Conservation (phyloP, 2,888 invertebrate genomes). For the Belgica antarctica region DNA sequence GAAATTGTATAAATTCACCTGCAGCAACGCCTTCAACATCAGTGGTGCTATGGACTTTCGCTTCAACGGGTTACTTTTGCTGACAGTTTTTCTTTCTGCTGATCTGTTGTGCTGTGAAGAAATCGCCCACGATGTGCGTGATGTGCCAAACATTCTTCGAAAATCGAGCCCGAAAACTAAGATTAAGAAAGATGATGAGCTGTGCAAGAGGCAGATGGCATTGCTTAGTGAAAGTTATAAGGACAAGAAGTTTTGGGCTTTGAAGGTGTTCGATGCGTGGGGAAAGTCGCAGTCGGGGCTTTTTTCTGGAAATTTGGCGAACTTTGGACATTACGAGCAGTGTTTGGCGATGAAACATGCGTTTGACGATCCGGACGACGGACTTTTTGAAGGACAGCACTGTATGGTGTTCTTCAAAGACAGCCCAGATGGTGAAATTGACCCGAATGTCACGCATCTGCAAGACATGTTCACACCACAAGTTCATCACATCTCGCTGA, state of each 20-base stretch:
- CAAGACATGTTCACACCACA: background rate
- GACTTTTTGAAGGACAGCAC: conserved; percentile 11
- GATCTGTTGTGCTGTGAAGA: too few relatives aligned
- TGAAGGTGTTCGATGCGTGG: conserved; percentile 3
- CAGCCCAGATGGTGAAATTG: background rate
- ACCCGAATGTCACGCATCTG: background rate
- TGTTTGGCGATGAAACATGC: background rate
- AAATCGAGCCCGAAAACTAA: background rate
- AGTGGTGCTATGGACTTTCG: too few relatives aligned
- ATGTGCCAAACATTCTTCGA: background rate
- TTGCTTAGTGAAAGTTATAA: background rate
- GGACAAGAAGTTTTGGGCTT: background rate
- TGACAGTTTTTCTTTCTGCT: too few relatives aligned
- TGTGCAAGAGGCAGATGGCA: background rate
- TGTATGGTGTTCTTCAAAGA: background rate
- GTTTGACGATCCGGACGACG: background rate
- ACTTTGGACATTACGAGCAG: conserved; percentile 26
- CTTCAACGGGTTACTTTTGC: too few relatives aligned
- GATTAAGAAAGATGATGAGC: conserved; percentile 9
- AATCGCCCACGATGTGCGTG: background rate
- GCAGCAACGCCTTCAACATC: too few relatives aligned
- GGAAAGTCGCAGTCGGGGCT: conserved; percentile 8
- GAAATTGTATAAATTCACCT: too few relatives aligned
- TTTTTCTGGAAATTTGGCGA: background rate
- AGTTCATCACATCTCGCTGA: background rate